Conservation (phyloP, 2,113 vertebrate species). For the Thamnophis sirtalis region DNA sequence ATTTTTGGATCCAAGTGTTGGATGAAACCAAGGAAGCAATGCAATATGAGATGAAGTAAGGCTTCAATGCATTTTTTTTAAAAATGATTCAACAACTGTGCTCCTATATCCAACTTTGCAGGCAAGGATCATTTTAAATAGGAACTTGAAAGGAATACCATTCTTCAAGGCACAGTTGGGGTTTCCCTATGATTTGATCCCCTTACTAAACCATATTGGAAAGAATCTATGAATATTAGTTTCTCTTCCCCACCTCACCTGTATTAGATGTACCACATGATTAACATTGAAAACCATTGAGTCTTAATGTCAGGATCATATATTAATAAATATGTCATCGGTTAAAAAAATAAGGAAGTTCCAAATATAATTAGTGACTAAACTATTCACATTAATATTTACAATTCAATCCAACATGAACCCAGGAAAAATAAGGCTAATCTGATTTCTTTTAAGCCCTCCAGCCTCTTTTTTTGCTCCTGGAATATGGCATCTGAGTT, state of each 20-base stretch:
- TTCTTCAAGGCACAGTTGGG: conserved; percentile 22
- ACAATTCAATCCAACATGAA: background rate
- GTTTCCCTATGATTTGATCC: conserved; percentile 20
- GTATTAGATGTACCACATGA: background rate
- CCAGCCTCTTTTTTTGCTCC: background rate
- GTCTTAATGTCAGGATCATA: background rate
- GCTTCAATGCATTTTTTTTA: background rate
- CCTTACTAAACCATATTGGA: conserved; percentile 37
- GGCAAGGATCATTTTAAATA: background rate
- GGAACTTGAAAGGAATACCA: fast-evolving
- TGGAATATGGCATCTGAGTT: background rate
- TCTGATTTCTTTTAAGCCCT: background rate
- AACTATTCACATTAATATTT: background rate
- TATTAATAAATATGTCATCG: background rate
- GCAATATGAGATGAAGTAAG: background rate
- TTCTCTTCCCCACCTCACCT: background rate
- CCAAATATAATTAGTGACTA: background rate
- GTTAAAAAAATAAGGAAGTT: background rate
- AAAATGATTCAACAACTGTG: background rate
- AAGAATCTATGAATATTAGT: conserved; percentile 11
- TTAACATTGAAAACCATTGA: background rate
- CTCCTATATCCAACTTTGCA: background rate
- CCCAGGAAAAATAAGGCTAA: background rate
- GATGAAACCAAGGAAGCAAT: background rate
- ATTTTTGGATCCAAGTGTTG: background rate